These are phyloP conservation scores for Mesoligia furuncula DNA, from an alignment of 2,888 invertebrate species.

Conservation along the genomic window DNA sequence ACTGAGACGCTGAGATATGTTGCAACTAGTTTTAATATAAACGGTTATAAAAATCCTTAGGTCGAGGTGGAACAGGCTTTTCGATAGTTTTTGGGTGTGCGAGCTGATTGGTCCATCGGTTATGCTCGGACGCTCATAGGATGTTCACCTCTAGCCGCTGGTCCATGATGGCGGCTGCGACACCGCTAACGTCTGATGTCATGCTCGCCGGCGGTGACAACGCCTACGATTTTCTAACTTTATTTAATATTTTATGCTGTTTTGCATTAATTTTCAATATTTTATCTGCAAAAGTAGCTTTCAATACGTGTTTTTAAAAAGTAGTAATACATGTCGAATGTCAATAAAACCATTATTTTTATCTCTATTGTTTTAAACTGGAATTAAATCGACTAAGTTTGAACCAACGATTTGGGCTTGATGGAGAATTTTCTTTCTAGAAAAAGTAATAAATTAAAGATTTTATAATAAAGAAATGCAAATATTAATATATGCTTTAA, in stretches of 20 bases:
- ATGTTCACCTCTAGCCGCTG: constrained; percentile 82
- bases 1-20: constrained; percentile 63
- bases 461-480: neutral
- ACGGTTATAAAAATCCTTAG: constrained; percentile 71
- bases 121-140: constrained; percentile 79
- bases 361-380: constrained; percentile 16
- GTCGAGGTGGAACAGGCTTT: too few relatives aligned
- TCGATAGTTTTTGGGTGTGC: constrained; percentile 77
- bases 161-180: constrained; percentile 65
- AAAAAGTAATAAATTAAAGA: neutral
- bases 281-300: constrained; percentile 31
- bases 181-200: constrained; percentile 81
- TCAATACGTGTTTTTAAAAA: constrained; percentile 17
- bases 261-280: constrained; percentile 61
- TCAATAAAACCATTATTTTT: neutral
- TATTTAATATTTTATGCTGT: constrained; percentile 56
- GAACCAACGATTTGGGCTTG: neutral
- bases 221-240: constrained; percentile 60
- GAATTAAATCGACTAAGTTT: neutral
- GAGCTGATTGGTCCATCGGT: constrained; percentile 78
- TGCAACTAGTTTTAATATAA: constrained; percentile 63
- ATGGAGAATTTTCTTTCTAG: neutral
- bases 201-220: constrained; percentile 74
- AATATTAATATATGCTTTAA: neutral
- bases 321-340: neutral